These are phyloP conservation scores for Arothron firmamentum DNA, from an alignment of 2,113 vertebrate species.

Conservation along the genomic window DNA sequence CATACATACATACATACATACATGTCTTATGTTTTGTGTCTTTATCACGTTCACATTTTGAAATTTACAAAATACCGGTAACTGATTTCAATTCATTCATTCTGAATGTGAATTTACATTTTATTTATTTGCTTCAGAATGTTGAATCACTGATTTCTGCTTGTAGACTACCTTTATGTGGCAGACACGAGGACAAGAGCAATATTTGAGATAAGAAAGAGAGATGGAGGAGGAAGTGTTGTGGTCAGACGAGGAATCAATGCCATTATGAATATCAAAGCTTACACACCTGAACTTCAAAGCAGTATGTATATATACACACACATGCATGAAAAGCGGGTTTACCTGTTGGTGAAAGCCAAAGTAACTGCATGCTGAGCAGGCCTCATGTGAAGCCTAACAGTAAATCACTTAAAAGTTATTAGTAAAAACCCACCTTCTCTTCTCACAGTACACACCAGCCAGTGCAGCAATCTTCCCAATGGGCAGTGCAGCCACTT, in stretches of 20 bases:
- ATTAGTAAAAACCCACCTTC: background rate
- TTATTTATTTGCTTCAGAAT: background rate
- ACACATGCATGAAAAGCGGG: too few relatives aligned
- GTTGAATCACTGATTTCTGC: constrained; percentile 3
- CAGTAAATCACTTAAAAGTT: background rate
- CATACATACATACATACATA: too few relatives aligned
- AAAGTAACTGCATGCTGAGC: too few relatives aligned
- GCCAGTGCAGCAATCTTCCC: constrained; percentile 47
- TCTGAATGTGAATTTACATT: background rate
- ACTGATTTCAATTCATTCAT: too few relatives aligned
- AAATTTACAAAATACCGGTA: too few relatives aligned
- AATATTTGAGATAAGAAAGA: constrained; percentile 66
- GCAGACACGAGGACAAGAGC: constrained; percentile 61
- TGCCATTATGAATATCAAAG: constrained; percentile 63
- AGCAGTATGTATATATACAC: constrained; percentile 48
- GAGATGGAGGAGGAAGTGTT: constrained; percentile 61
- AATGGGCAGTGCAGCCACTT: constrained; percentile 75
- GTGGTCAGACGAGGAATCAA: constrained; percentile 66
- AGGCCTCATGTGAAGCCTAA: too few relatives aligned
- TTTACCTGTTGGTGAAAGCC: too few relatives aligned
- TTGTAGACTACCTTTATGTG: constrained; percentile 66
- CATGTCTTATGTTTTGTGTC: too few relatives aligned
- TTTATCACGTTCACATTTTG: too few relatives aligned
- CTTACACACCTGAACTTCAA: constrained; percentile 64
- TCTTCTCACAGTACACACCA: constrained; percentile 31